Evolutionary conservation across 1,140 invertebrate genomes (phyloP), one percentile per base, ranked within the genome.

Genomic region (Drosophila melanogaster): DNA sequence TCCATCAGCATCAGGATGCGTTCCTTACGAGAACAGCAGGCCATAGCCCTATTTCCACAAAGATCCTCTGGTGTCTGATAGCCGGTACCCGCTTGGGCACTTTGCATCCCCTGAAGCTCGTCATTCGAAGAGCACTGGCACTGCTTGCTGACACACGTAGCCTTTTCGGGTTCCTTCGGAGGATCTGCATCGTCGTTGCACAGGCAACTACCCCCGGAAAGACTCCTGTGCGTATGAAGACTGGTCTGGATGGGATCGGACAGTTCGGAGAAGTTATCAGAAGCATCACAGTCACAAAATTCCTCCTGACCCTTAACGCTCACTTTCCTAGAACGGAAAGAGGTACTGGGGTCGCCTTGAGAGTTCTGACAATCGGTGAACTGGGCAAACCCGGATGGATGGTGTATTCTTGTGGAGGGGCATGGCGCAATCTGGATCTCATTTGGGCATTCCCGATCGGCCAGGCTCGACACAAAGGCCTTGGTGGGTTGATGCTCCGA

Each of bases 1-100:
- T 77, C 54, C n/a, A 77, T 35, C 12, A 76, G 26, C 2, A 14
- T 10, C 7, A 76, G 6, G 11, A 77, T 47, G 1, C 73, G 73
- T 24, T 77, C 19, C 30, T 66, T 77, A 1, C 73, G 72, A 10
- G 53, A 44, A 3, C 22, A 12, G n/a, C 62, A 66, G 4, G 35
- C 6, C 7, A 12, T 35, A 4, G 1, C 11, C 10, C 2, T 22
- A 0, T 24, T 1, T 1, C 15, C 33, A 14, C 43, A 49, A 10
- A 3, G 4, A 26, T 66, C 44, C 1, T 50, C 57, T 1, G 37
- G 37, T 1, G 64, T 35, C 15, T 66, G 44, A 8, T 41, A 50
- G 1, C 35, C 57, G 22, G 57, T 49, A 11, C 3, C 19, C 3
- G 24, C 30, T n/a, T 51, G 50, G 15, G 22, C n/a, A 24, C 57